These are phyloP conservation scores for Salvelinus namaycush DNA, from an alignment of 2,113 vertebrate genomes.

Conservation along the genomic window DNA sequence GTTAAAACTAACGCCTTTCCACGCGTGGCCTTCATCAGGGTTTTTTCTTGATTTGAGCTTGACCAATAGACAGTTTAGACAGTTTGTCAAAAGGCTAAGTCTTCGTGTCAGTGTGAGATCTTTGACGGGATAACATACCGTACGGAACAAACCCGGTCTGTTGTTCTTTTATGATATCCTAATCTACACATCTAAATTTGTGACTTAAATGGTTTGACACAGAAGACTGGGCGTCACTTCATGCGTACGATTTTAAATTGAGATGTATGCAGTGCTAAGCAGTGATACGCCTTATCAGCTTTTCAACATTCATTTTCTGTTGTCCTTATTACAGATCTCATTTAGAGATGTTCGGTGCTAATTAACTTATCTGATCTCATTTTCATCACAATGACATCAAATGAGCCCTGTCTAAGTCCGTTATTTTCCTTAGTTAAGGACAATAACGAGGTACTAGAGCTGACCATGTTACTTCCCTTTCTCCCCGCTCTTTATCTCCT, in stretches of 20 bases:
- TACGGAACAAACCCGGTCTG: not conserved
- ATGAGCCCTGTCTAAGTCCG: slow-evolving; percentile 54
- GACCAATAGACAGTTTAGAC: too few species aligned
- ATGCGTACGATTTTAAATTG: slow-evolving; percentile 32
- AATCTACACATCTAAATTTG: slow-evolving; percentile 40
- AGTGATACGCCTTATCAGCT: not conserved
- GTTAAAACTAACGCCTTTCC: too few species aligned
- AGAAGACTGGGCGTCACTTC: slow-evolving; percentile 27
- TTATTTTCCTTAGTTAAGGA: slow-evolving; percentile 49
- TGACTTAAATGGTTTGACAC: slow-evolving; percentile 26
- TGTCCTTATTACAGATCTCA: slow-evolving; percentile 51
- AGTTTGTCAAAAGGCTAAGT: too few species aligned
- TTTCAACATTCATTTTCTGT: slow-evolving; percentile 2
- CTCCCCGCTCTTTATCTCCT: not conserved
- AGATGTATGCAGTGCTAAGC: not conserved
- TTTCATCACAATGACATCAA: slow-evolving; percentile 41
- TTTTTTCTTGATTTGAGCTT: too few species aligned
- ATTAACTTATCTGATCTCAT: slow-evolving; percentile 59
- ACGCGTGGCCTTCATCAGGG: too few species aligned
- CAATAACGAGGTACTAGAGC: slow-evolving; percentile 29
- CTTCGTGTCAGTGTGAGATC: not conserved
- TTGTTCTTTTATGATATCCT: not conserved
- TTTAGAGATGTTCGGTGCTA: slow-evolving; percentile 47
- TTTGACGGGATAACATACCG: not conserved
- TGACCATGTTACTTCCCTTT: slow-evolving; percentile 52